A percentile compares a stretch with the other conserved stretches of the same genome.
These are phyloP conservation scores for Galleria mellonella DNA, from an alignment of 1,140 invertebrate genomes.

Conservation along the genomic window DNA sequence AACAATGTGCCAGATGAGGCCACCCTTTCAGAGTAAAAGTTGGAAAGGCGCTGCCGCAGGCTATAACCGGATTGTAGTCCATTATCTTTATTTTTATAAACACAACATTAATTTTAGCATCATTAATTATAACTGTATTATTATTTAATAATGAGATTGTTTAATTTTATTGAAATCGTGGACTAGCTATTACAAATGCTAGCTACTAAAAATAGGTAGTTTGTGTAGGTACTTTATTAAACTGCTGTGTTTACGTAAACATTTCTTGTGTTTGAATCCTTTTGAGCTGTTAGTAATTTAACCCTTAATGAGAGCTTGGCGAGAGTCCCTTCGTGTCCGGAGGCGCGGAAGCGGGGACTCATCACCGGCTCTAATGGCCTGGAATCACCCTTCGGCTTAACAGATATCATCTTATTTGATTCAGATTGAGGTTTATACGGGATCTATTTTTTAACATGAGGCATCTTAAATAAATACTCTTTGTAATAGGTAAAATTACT, in stretches of 20 bases:
- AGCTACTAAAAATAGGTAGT: not conserved
- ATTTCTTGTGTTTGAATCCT: conserved; percentile 31
- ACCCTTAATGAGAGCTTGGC: conserved; percentile 44
- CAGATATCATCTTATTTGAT: conserved; percentile 39
- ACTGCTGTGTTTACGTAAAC: conserved; percentile 32
- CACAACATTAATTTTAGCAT: too few relatives aligned
- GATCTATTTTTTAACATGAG: too few relatives aligned
- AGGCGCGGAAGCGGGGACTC: conserved; percentile 48
- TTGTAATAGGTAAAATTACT: too few relatives aligned
- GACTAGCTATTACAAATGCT: not conserved
- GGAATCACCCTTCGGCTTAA: conserved; percentile 36
- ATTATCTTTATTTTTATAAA: too few relatives aligned
- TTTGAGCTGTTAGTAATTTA: conserved; percentile 35
- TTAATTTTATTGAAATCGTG: not conserved
- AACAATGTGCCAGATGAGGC: conserved; percentile 64
- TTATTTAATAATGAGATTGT: not conserved
- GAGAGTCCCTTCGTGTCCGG: conserved; percentile 31
- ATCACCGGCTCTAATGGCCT: conserved; percentile 45
- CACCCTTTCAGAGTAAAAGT: conserved; percentile 53
- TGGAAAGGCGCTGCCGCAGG: conserved; percentile 52
- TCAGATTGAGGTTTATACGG: conserved; percentile 10
- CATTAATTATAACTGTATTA: too few relatives aligned
- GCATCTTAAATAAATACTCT: too few relatives aligned
- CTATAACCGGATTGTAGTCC: conserved; percentile 34
- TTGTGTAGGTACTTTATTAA: conserved; percentile 6